phyloP scores from a whole-genome alignment of 2,888 invertebrate species.

The Epinotia ramella region DNA sequence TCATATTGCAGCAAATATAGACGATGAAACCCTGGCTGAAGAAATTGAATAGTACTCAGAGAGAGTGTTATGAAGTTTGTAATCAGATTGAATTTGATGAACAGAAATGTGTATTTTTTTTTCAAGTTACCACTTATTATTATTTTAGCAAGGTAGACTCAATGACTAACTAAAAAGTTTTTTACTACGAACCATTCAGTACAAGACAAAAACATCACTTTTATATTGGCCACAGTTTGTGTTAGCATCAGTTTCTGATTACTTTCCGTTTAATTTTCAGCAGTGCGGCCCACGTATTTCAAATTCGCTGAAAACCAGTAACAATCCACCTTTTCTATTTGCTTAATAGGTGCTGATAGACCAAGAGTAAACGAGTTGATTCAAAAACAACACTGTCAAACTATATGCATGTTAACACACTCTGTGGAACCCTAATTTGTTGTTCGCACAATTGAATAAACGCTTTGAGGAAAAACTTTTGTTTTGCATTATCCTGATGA shows the following conservation, averaged over 20 bases:
- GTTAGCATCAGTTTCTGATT: too few relatives aligned
- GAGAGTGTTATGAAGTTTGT: background rate
- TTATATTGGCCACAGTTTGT: too few relatives aligned
- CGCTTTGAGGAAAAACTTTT: conserved; percentile 46
- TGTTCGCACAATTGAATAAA: conserved; percentile 45
- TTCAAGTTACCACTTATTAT: too few relatives aligned
- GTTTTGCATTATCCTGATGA: conserved; percentile 53
- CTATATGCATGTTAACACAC: background rate
- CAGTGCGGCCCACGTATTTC: too few relatives aligned
- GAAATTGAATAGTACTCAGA: background rate
- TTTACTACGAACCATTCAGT: too few relatives aligned
- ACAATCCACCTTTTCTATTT: background rate
- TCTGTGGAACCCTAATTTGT: conserved; percentile 24
- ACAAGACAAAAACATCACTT: too few relatives aligned
- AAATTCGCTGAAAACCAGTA: too few relatives aligned
- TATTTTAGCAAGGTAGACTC: too few relatives aligned
- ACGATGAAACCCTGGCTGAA: background rate
- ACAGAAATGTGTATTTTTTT: background rate
- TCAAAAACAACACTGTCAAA: background rate
- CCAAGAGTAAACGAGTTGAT: background rate
- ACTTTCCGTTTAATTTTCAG: too few relatives aligned
- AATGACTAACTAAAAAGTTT: too few relatives aligned
- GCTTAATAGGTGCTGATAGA: background rate
- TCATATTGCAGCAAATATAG: background rate
- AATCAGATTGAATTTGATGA: background rate